Evolutionary conservation across 2,888 invertebrate species (phyloP), one percentile per base, ranked within the genome.

Genomic region (Orthosia gracilis): DNA sequence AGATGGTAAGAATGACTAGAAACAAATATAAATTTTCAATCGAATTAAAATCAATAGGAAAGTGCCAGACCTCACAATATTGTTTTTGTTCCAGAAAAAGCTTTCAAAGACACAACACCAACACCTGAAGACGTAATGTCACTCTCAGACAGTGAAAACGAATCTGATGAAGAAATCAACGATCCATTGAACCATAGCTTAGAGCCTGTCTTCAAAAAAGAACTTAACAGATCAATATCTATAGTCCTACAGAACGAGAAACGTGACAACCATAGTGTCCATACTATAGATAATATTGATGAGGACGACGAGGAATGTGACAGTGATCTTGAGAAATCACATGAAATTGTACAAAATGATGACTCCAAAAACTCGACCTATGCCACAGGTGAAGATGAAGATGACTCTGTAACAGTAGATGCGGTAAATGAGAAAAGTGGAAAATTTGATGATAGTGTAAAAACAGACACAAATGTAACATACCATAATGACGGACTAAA

Each of bases 161-260:
- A 90, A 7, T 90, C 89, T 11, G 91, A 93, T 0, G 91, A 90
- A 17, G 89, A 89, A 40, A 81, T 83, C 0, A 91, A 91, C 3
- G 93, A 93, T 66, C 86, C 90, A 0, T 89, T 88, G 57, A 94
- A 94, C 50, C 93, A 95, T 64, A 94, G 95, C 54, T 87, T 96
- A 3, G 95, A 95, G 80, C 95, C 96, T 0, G 88, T 90, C 0
- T 94, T 96, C 70, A 93, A 87, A 59, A 94, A 91, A 68, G 93
- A 93, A 71, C 87, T 92, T 1, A 92, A 93, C 65, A 88, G 52
- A 69, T 82, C 81, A 47, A 69, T 80, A 70, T 92, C 94, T 4
- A 85, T 89, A 69, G 82, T 89, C 4, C 4, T 73, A 64, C 70
- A 77, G 49, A 76, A 78, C 7, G 75, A 78, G 31, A 85, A 78